Evolutionary conservation across 2,888 invertebrate species (phyloP).

Genomic region (Parnassius mnemosyne): DNA sequence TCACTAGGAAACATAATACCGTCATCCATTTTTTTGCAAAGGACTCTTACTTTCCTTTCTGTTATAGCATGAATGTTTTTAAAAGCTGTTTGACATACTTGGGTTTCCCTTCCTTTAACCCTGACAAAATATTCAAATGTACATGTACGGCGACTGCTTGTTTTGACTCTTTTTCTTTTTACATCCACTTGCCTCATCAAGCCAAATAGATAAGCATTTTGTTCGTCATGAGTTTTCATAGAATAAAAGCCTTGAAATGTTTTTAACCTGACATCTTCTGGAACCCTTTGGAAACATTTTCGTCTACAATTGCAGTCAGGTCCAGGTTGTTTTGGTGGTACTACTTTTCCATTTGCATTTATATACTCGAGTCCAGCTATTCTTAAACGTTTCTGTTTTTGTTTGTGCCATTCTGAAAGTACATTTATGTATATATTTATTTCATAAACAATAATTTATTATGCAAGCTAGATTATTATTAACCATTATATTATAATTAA

Average conservation of each 20-base stretch:
- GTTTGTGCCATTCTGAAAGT: slow-evolving; percentile 80
- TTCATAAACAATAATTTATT: no score
- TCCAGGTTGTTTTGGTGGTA: slow-evolving; percentile 77
- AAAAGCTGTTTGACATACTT: slow-evolving; percentile 80
- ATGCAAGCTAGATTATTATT: no score
- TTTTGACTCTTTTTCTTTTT: slow-evolving; percentile 77
- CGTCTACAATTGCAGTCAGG: slow-evolving; percentile 78
- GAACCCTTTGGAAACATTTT: slow-evolving; percentile 75
- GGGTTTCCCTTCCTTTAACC: slow-evolving; percentile 77
- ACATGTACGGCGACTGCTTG: slow-evolving; percentile 76
- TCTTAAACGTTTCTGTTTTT: slow-evolving; percentile 78
- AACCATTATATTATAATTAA: no score
- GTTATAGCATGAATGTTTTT: slow-evolving; percentile 81
- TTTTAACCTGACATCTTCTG: slow-evolving; percentile 71
- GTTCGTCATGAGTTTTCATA: slow-evolving; percentile 80
- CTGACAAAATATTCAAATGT: slow-evolving; percentile 80
- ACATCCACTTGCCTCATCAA: slow-evolving; percentile 80
- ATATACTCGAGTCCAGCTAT: slow-evolving; percentile 79
- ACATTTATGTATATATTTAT: slow-evolving; percentile 2
- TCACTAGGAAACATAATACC: slow-evolving; percentile 81
- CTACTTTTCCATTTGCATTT: slow-evolving; percentile 80
- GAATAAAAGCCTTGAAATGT: slow-evolving; percentile 80
- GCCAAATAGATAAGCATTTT: slow-evolving; percentile 80
- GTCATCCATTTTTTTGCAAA: slow-evolving; percentile 81
- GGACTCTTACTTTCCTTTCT: slow-evolving; percentile 77